Conservation (phyloP, 2,888 invertebrate species). For the Ypsolopha sequella region DNA sequence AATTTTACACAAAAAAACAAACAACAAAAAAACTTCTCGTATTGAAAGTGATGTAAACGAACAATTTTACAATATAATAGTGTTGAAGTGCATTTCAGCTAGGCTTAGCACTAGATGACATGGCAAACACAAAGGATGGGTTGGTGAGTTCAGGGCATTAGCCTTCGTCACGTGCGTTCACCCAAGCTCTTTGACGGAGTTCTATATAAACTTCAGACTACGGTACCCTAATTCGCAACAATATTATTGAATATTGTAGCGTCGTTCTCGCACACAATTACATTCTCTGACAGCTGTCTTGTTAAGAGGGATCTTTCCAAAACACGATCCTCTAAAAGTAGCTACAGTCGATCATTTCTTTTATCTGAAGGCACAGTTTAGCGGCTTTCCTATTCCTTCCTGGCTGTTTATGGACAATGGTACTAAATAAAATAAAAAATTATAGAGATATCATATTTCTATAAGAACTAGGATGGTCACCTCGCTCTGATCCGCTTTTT, state of each 20-base stretch:
- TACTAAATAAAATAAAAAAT: too few species aligned
- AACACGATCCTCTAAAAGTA: conserved; percentile 12
- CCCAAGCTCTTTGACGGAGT: neutral
- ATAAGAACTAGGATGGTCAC: too few species aligned
- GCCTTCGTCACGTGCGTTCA: neutral
- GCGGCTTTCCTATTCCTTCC: too few species aligned
- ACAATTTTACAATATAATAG: too few species aligned
- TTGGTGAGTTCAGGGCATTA: neutral
- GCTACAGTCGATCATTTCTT: too few species aligned
- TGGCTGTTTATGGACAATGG: too few species aligned
- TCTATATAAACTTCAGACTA: neutral
- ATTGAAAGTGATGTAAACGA: too few species aligned
- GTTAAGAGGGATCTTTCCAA: neutral
- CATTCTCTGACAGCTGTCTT: conserved; percentile 1
- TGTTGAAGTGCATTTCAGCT: too few species aligned
- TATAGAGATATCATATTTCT: neutral
- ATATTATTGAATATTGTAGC: neutral
- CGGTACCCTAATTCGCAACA: neutral
- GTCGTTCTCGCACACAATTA: neutral
- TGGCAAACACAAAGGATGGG: neutral
- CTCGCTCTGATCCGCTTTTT: too few species aligned
- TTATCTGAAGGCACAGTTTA: too few species aligned
- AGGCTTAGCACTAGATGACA: neutral
- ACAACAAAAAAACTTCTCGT: too few species aligned
- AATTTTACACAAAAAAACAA: too few species aligned